Evolutionary conservation across 2,888 invertebrate species (phyloP).

Genomic region (Pandemis cinnamomeana): DNA sequence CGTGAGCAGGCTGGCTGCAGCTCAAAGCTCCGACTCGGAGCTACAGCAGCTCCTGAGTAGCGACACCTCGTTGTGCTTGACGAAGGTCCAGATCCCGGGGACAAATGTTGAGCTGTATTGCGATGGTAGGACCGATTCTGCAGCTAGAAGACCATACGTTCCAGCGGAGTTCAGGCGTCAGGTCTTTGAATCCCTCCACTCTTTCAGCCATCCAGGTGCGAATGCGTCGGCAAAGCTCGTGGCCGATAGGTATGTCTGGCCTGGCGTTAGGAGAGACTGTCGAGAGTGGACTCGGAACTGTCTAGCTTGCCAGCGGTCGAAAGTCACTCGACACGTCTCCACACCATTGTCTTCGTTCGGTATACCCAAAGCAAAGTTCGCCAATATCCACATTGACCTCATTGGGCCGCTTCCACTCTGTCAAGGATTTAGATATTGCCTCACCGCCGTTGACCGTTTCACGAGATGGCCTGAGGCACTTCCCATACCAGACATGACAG

Average conservation of each 20-base stretch:
- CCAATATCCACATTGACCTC: not conserved
- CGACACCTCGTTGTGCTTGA: not conserved
- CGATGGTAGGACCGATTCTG: not conserved
- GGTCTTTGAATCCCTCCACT: conserved; percentile 16
- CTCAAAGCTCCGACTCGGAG: conserved; percentile 26
- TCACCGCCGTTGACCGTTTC: not conserved
- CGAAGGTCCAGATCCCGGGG: not conserved
- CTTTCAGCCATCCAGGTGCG: conserved; percentile 17
- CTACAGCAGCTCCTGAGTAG: not conserved
- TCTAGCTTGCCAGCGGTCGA: conserved; percentile 55
- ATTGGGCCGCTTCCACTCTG: not conserved
- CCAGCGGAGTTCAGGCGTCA: too few relatives aligned
- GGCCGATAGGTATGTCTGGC: conserved; percentile 60
- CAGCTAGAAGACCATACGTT: not conserved
- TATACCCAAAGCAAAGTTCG: too few relatives aligned
- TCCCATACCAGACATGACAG: not conserved
- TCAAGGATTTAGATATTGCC: not conserved
- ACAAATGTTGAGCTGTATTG: not conserved
- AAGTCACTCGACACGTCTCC: conserved; percentile 53
- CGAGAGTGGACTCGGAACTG: conserved; percentile 54
- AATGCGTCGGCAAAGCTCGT: conserved; percentile 46
- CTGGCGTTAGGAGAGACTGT: conserved; percentile 55
- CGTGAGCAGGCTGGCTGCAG: conserved; percentile 7
- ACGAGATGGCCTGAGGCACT: not conserved
- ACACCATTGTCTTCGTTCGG: conserved; percentile 46